Evolutionary conservation across 2,797 vertebrate genomes (phyloP).

Genomic region (Alectoris magna): DNA sequence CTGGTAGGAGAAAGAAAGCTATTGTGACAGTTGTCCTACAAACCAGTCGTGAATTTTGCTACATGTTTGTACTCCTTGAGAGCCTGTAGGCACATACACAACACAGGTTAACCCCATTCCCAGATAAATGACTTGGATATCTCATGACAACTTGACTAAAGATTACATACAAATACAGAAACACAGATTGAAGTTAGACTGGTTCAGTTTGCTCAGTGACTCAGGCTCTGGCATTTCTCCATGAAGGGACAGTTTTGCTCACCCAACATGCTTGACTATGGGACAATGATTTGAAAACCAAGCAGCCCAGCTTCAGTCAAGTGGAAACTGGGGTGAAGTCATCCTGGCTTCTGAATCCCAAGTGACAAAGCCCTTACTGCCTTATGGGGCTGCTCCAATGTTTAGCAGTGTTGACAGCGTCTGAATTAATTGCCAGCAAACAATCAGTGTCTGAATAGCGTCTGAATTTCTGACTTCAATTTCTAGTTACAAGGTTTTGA

Average conservation of each 20-base stretch:
- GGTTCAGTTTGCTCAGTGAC: not conserved
- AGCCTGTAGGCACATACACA: not conserved
- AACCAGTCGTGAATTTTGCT: not conserved
- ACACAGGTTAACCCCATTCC: not conserved
- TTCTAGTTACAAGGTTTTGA: not conserved
- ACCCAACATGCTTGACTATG: not conserved
- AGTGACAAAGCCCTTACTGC: not conserved
- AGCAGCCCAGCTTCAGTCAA: not conserved
- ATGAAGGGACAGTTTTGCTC: not conserved
- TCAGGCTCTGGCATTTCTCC: not conserved
- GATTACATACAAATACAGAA: not conserved
- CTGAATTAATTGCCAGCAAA: conserved; percentile 34
- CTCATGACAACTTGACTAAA: not conserved
- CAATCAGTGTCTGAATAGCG: not conserved
- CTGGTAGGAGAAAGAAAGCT: not conserved
- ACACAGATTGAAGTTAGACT: not conserved
- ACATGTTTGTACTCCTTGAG: not conserved
- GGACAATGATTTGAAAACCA: not conserved
- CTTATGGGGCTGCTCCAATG: not conserved
- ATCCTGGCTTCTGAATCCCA: conserved; percentile 13
- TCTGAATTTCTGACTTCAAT: conserved; percentile 33
- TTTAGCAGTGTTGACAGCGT: not conserved
- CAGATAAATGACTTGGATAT: not conserved
- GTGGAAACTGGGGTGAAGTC: not conserved
- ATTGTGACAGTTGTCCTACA: conserved; percentile 30